These are phyloP conservation scores for Drosophila virilis DNA, from an alignment of 1,140 invertebrate species.

Conservation along the genomic window DNA sequence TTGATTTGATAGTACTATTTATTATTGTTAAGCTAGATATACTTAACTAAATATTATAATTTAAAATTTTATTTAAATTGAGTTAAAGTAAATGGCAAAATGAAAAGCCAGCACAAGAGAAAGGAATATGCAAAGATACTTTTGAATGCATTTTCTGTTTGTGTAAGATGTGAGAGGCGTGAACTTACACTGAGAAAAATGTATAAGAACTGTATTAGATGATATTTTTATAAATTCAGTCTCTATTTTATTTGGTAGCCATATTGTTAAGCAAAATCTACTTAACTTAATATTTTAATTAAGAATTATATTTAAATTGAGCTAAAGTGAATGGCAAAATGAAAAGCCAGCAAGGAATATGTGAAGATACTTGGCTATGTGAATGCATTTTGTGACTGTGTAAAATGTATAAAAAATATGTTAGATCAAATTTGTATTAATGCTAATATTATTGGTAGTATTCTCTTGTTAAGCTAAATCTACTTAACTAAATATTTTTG, in stretches of 20 bases:
- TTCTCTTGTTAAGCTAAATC: not conserved
- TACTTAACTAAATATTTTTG: not conserved
- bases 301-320: not conserved
- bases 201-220: too few relatives aligned
- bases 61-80: too few relatives aligned
- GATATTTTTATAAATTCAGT: too few relatives aligned
- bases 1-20: not conserved
- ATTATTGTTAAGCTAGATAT: not conserved
- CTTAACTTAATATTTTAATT: not conserved
- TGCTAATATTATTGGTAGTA: not conserved
- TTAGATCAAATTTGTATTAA: too few relatives aligned
- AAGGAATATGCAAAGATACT: not conserved
- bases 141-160: not conserved
- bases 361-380: not conserved
- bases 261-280: not conserved
- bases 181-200: too few relatives aligned
- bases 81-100: slow-evolving; percentile 19
- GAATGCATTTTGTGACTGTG: not conserved
- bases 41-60: not conserved
- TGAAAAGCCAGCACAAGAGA: not conserved
- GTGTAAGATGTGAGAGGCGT: too few relatives aligned
- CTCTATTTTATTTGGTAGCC: not conserved
- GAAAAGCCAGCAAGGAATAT: not conserved
- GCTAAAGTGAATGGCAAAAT: slow-evolving; percentile 16
- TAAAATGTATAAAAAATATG: not conserved